A percentile compares a stretch with the other conserved stretches of the same genome.
These are phyloP conservation scores for Apolygus lucorum DNA, from an alignment of 1,140 invertebrate genomes.

Conservation along the genomic window DNA sequence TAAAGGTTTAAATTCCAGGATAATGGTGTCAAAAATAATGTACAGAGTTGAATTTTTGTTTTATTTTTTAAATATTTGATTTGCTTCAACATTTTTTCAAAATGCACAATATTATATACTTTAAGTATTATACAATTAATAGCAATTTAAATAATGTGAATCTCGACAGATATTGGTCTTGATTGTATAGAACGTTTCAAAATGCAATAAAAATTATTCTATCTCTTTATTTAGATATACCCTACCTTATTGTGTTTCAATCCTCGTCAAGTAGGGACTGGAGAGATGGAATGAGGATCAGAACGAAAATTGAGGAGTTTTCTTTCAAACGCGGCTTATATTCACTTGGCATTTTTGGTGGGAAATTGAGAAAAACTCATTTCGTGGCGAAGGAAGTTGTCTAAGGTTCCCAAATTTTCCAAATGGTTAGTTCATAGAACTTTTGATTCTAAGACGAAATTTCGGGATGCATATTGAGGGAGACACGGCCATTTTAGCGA, in stretches of 20 bases:
- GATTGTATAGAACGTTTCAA: slow-evolving; percentile 32
- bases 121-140: slow-evolving; percentile 27
- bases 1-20: slow-evolving; percentile 11
- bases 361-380: no score
- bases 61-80: slow-evolving; percentile 18
- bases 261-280: no score
- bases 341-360: no score
- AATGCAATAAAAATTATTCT: slow-evolving; percentile 34
- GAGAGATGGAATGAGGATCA: no score
- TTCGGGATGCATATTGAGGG: no score
- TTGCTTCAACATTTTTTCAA: slow-evolving; percentile 19
- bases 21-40: slow-evolving; percentile 7
- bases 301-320: no score
- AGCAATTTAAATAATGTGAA: slow-evolving; percentile 28
- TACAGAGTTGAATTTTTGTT: slow-evolving; percentile 17
- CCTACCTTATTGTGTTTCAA: background rate
- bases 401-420: no score
- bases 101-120: slow-evolving; percentile 26
- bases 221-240: slow-evolving; percentile 30
- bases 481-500: no score
- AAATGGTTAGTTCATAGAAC: no score
- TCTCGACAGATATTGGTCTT: slow-evolving; percentile 30
- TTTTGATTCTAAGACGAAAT: no score
- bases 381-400: no score
- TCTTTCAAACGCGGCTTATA: no score